A percentile compares a stretch with the other conserved stretches of the same genome.
phyloP scores from a whole-genome alignment of 2,113 vertebrate species.

The Sander lucioperca region DNA sequence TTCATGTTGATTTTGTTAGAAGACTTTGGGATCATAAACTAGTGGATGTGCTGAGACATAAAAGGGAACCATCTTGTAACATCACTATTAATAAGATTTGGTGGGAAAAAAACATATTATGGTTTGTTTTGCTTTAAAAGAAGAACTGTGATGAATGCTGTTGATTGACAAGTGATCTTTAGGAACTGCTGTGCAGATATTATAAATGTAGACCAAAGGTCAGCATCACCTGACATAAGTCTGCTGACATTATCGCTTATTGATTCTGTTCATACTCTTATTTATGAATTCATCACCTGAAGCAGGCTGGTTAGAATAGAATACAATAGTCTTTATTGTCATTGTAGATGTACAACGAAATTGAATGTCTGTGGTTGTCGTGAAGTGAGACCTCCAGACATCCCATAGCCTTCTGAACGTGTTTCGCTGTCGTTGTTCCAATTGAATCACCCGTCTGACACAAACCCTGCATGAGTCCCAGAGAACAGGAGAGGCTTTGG shows the following conservation, averaged over 20 bases:
- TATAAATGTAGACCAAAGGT: slow-evolving; percentile 15
- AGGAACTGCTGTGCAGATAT: background rate
- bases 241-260: background rate
- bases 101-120: too few relatives aligned
- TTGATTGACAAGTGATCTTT: background rate
- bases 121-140: too few relatives aligned
- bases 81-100: too few relatives aligned
- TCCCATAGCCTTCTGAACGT: background rate
- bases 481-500: slow-evolving; percentile 28
- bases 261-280: background rate
- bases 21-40: too few relatives aligned
- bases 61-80: too few relatives aligned
- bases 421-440: background rate
- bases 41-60: too few relatives aligned
- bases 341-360: too few relatives aligned
- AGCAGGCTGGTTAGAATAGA: background rate
- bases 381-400: slow-evolving; percentile 7
- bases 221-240: background rate
- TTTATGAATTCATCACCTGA: slow-evolving; percentile 5
- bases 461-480: slow-evolving; percentile 21
- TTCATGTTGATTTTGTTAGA: too few relatives aligned
- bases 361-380: background rate
- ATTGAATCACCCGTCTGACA: background rate
- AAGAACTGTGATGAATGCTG: background rate
- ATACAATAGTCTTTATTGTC: too few relatives aligned